These are phyloP conservation scores for Halcyon malimbica DNA, from an alignment of 2,113 vertebrate genomes.

Conservation along the genomic window DNA sequence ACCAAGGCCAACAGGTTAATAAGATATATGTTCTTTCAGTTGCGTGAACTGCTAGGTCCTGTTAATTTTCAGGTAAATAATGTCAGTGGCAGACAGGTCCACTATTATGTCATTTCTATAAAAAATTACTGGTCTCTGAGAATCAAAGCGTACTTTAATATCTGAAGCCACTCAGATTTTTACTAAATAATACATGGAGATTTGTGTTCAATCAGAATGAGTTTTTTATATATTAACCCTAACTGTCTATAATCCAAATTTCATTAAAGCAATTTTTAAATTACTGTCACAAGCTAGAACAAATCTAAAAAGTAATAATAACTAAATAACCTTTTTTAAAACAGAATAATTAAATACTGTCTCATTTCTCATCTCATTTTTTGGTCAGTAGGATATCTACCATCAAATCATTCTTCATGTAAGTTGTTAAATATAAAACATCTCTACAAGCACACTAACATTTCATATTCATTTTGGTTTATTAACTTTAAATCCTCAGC, in stretches of 20 bases:
- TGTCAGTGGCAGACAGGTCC: background rate
- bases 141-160: background rate
- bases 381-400: background rate
- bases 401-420: background rate
- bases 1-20: background rate
- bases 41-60: background rate
- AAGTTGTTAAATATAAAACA: background rate
- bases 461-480: background rate
- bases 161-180: background rate
- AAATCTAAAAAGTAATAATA: background rate
- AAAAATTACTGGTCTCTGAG: background rate
- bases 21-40: background rate
- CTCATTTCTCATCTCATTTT: background rate
- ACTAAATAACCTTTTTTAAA: background rate
- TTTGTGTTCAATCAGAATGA: background rate
- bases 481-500: background rate
- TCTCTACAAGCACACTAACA: background rate
- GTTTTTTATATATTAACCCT: background rate
- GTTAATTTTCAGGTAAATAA: background rate
- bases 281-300: background rate
- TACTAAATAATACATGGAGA: background rate
- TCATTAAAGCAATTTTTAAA: background rate
- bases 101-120: background rate
- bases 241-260: background rate
- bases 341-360: background rate